A percentile compares a stretch with the other conserved stretches of the same genome.
Evolutionary conservation across 2,888 invertebrate species (phyloP).

Genomic region (Chironomus riparius): DNA sequence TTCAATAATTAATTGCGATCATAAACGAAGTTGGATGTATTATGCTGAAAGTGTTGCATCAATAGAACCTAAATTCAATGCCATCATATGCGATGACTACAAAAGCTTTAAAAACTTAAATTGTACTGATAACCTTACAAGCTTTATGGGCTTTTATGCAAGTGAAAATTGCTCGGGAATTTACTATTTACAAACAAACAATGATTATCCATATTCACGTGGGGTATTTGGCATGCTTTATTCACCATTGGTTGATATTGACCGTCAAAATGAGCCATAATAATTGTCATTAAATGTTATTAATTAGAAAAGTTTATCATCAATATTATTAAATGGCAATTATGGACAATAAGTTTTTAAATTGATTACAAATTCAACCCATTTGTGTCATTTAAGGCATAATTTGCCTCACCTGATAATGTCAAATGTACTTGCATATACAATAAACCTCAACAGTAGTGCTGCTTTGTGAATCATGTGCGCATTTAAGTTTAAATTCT

Average conservation of each 20-base stretch:
- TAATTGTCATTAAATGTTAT: background rate
- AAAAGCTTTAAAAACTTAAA: constrained; percentile 45
- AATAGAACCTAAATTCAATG: constrained; percentile 42
- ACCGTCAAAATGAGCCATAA: background rate
- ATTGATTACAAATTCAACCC: background rate
- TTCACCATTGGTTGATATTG: background rate
- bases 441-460: no score
- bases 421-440: background rate
- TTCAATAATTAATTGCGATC: constrained; percentile 46
- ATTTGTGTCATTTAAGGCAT: background rate
- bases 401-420: background rate
- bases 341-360: background rate
- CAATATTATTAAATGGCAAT: background rate
- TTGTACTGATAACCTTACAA: constrained; percentile 22
- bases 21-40: constrained; percentile 53
- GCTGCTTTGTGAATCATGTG: no score
- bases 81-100: constrained; percentile 48
- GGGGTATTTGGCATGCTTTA: constrained; percentile 3
- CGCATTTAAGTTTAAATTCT: background rate
- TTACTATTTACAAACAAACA: constrained; percentile 27
- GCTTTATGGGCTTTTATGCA: constrained; percentile 37
- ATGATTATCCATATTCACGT: background rate
- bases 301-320: background rate
- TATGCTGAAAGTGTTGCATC: constrained; percentile 49
- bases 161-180: constrained; percentile 31